Base-by-base conservation (phyloP, 2,797 vertebrate genomes). In the Merluccius polli region DNA sequence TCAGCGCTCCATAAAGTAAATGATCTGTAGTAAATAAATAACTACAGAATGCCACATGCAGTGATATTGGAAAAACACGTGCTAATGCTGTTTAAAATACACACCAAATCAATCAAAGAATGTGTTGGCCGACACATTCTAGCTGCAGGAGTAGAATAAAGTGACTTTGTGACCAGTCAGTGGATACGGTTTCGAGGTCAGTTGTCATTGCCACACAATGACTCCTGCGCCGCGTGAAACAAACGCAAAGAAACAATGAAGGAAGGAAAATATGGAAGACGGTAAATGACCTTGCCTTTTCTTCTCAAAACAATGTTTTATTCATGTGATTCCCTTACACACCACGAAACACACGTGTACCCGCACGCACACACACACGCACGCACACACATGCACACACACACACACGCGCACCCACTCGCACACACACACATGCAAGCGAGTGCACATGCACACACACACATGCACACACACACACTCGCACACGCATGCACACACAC, bases 311-410 rank as follows among this genome's bases (percentile, higher is more conserved):
- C 2, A 27, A 77, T 79, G 71, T 83, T 83, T 83, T 79, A 83
- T 83, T 83, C 73, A 83, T 83, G 77, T 35, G 76, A 75, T 71
- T 71, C 32, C 77, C 79, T 83, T 70, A 63, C 33, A 38, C 21
- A 21, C 73, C 73, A 73, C 1, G 5, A 32, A 30, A 15, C 38
- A 48, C 27, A 48, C n/a, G 31, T 41, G 41, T 29, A 29, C 33
- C 2, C 31, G n/a, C 68, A 70, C 29, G 32, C 68, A 31, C 68
- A 32, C 29, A 65, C 59, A 27, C 59, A 65, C 29, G 16, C 68
- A 32, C 68, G 6, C 27, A 70, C 68, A 32, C 68, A 70, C 29
- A 30, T 10, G 15, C 68, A 32, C 30, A 18, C 68, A 30, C 68
- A 32, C 68, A 32, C 29, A 32, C 30, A 16, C 27, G 32, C 67